Evolutionary conservation across 2,888 invertebrate genomes (phyloP), one percentile per base, ranked within the genome.

Genomic region (Rhagophthalmus giganteus): DNA sequence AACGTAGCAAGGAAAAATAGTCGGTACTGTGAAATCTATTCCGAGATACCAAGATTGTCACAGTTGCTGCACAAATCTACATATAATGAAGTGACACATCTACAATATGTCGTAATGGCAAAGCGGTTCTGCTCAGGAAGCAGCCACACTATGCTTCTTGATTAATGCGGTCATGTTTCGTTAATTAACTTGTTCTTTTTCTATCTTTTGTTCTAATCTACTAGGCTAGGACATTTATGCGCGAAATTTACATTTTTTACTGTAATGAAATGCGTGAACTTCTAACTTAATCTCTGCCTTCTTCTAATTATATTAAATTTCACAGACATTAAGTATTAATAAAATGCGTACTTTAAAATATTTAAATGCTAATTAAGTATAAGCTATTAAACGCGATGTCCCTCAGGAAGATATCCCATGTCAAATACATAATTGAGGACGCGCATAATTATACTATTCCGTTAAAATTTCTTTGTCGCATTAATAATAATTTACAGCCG

Each of bases 41-140:
- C 49, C 13, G 26, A 47, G 54, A 55, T 54, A 35, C 14, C 42
- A 67, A 74, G 75, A 75, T 75, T 75, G 75, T 75, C 74, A 75
- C 75, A 74, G 70, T 72, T 63, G 64, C 64, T 73, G 73, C 62
- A 64, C 67, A 70, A n/a, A 75, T 75, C 70, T 74, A 67, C 75
- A 75, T 75, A 75, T 74, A 75, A 75, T 75, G 66, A 69, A 75
- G 72, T 74, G 74, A 74, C 74, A 75, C 59, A 61, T 60, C 57
- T 53, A 53, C 32, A 47, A 55, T 51, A 51, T 73, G 73, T 73
- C 72, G 71, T 72, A 73, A 73, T 74, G 73, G 69, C 73, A 74
- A 74, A 71, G 69, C 65, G 58, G 38, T 50, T 50, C 41, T 35
- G 45, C 40, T 37, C 42, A 50, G 60, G 62, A 63, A 62, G 63